Evolutionary conservation across 2,113 vertebrate species (phyloP), one percentile per base, ranked within the genome.

Genomic region (Python bivittatus): DNA sequence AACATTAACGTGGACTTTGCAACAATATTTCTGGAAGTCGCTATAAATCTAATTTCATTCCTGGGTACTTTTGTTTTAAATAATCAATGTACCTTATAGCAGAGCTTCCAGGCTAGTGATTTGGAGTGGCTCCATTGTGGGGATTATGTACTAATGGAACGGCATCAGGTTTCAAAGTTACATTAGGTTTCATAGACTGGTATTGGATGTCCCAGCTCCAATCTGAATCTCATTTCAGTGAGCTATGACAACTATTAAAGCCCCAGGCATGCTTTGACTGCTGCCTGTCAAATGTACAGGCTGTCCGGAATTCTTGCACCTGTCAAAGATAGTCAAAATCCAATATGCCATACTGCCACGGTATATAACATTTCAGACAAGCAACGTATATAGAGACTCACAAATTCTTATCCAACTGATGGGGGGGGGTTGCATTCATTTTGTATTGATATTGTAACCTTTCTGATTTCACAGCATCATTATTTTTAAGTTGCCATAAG

Each of bases 101-200:
- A 96, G 94, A 48, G 17, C 25, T 93, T 44, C 23, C 94, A 38
- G 92, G 90, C 93, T 44, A 94, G 56, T 15, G 88, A 92, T 86
- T 92, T 91, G 54, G 89, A 64, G 86, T 92, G 1, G 54, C 44
- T 92, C 29, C 68, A 86, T 1, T 10, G 6, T 84, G 61, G 42
- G 52, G 88, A 85, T 72, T 61, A 91, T 44, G 22, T 68, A 38
- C 92, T 85, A 89, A 90, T 83, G 92, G 86, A 91, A 0, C 79
- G 54, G 95, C 94, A 96, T 95, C 93, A 92, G 90, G 94, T 97
- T 96, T 97, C 96, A 94, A 92, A 95, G 91, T 93, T 93, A 79
- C 60, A 86, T 91, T 94, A 93, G 91, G 86, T 95, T 48, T 94
- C 91, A 10, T 2, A 57, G 68, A 90, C 61, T 84, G 72, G 72